Base-by-base conservation (phyloP, 2,797 vertebrate species). In the Enteromius unitaeniatus region DNA sequence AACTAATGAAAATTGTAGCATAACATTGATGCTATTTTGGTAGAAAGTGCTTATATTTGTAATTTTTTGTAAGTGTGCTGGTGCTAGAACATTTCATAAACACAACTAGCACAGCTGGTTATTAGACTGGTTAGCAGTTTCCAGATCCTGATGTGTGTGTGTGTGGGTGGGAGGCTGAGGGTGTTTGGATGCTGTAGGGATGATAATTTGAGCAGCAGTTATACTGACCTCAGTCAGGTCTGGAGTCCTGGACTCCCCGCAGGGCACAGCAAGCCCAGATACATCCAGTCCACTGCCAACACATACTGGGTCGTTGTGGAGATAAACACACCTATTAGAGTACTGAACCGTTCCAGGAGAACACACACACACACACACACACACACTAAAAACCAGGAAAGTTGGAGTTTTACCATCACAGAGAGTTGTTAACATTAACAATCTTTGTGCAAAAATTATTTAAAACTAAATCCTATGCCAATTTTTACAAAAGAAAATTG, bases 301-400 rank as follows among this genome's bases (percentile, higher is more conserved):
- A 90, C 93, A 94, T 93, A 95, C 94, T 93, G 94, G 94, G 93
- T 95, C 94, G 95, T 94, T 92, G 94, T 93, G 92, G 93, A 93
- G 94, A 94, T 96, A 95, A 95, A 94, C 93, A 94, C 92, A 87
- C 91, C 94, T 93, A 95, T 95, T 94, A 95, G 93, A 92, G 93
- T 92, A 90, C 93, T 94, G 92, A 94, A 93, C 93, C 94, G 92
- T 92, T 91, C 92, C 92, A 90, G 88, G 88, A 93, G 92, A 93
- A 93, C 92, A 92, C 92, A 93, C 91, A 92, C 91, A 65, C 68
- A 28, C 70, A 68, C 70, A 67, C 68, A 28, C 70, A 26, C 40
- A 42, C 40, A 42, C 40, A 42, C 10, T 11, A 45, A 45, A 45
- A 10, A 13, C 42, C 23, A 26, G 58, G 58, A 60, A 60, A 60